These are phyloP conservation scores for Cygnus olor DNA, from an alignment of 2,797 vertebrate genomes.

Conservation along the genomic window DNA sequence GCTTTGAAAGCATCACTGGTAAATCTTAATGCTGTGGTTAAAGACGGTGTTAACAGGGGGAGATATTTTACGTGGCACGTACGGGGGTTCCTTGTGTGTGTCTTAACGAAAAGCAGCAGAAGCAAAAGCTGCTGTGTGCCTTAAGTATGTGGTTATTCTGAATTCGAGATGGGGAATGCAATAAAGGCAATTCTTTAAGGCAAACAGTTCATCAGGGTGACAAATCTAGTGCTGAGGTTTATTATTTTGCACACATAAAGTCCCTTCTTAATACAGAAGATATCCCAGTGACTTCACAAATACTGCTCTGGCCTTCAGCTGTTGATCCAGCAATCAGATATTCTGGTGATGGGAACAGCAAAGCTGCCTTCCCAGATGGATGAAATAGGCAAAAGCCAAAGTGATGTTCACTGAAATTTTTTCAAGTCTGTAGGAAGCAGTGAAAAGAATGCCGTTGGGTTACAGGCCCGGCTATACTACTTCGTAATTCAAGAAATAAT, in stretches of 20 bases:
- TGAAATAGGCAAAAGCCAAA: background rate
- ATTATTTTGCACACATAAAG: background rate
- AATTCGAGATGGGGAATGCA: background rate
- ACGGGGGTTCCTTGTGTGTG: fast-evolving
- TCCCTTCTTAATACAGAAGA: background rate
- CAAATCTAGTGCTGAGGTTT: background rate
- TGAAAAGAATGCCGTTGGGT: background rate
- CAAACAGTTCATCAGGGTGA: background rate
- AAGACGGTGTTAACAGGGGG: background rate
- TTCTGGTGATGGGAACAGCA: background rate
- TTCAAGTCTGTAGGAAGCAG: background rate
- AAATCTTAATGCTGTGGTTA: background rate
- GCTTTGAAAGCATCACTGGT: background rate
- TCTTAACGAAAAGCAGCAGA: background rate
- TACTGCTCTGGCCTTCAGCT: background rate
- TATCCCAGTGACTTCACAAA: background rate
- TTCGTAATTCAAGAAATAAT: background rate
- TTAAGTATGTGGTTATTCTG: background rate
- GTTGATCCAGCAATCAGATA: background rate
- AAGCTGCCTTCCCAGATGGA: background rate
- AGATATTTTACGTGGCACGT: fast-evolving
- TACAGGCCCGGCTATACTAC: background rate
- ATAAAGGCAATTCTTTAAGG: background rate
- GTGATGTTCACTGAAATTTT: background rate
- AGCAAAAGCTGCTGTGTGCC: background rate